These are phyloP conservation scores for Neodon shergylaensis DNA, from an alignment of 2,113 vertebrate species.

Conservation along the genomic window DNA sequence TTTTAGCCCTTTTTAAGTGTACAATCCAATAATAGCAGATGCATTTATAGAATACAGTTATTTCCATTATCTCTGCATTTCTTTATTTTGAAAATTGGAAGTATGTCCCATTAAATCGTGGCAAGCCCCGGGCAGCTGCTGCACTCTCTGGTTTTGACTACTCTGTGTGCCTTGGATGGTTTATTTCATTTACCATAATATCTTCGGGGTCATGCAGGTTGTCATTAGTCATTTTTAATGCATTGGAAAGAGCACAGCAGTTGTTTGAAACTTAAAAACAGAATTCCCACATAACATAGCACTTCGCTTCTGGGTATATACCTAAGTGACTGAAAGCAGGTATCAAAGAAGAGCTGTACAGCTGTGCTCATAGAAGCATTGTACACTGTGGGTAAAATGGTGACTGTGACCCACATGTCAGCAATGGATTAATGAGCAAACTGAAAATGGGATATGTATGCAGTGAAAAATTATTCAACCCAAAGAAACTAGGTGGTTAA, in stretches of 20 bases:
- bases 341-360: neutral
- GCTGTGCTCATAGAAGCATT: neutral
- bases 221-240: neutral
- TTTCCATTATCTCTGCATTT: neutral
- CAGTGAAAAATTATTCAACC: neutral
- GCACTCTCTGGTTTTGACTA: neutral
- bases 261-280: neutral
- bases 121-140: neutral
- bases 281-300: neutral
- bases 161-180: neutral
- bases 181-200: neutral
- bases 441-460: neutral
- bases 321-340: neutral
- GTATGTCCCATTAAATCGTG: neutral
- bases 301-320: neutral
- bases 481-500: constrained; percentile 45
- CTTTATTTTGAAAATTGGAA: neutral
- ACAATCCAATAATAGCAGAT: neutral
- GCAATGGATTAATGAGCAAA: neutral
- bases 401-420: neutral
- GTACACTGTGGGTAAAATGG: neutral
- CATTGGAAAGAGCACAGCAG: neutral
- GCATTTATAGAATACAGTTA: neutral
- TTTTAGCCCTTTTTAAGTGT: neutral
- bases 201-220: neutral